Evolutionary conservation across 2,797 vertebrate species (phyloP).

Genomic region (Intellagama lesueurii): DNA sequence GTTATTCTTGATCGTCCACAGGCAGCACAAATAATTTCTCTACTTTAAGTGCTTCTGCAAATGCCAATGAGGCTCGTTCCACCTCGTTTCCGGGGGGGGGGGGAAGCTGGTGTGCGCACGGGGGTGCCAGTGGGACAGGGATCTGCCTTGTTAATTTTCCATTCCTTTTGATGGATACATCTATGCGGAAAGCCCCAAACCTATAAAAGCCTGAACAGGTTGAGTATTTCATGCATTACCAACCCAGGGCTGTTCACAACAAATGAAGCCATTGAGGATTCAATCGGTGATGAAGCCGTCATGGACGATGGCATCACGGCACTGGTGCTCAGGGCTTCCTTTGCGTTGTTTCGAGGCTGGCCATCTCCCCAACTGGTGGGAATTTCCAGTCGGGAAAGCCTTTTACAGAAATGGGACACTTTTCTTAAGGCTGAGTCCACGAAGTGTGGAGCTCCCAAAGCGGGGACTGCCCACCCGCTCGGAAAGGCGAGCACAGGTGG

Average conservation of each 20-base stretch:
- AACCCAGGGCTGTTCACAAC: neutral
- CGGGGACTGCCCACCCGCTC: too few relatives aligned
- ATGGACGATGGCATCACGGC: neutral
- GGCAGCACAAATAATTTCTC: neutral
- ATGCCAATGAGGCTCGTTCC: neutral
- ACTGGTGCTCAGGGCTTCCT: neutral
- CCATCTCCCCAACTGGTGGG: neutral
- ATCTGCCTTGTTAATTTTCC: neutral
- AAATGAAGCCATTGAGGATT: neutral
- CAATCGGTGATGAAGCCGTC: neutral
- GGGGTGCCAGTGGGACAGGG: neutral
- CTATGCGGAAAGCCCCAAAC: neutral
- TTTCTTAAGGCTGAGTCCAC: neutral
- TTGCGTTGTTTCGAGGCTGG: neutral
- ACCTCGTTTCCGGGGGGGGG: slow-evolving; percentile 54
- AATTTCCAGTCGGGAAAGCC: neutral
- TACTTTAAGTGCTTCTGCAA: neutral
- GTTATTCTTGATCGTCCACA: slow-evolving; percentile 59
- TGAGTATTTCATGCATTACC: neutral
- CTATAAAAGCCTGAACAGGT: neutral
- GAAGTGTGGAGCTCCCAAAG: too few relatives aligned
- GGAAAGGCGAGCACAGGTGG: too few relatives aligned
- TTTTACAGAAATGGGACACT: neutral
- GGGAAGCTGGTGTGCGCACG: slow-evolving; percentile 33
- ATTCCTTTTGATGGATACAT: slow-evolving; percentile 46